phyloP scores from a whole-genome alignment of 1,140 invertebrate species.

The Nasonia longicornis region DNA sequence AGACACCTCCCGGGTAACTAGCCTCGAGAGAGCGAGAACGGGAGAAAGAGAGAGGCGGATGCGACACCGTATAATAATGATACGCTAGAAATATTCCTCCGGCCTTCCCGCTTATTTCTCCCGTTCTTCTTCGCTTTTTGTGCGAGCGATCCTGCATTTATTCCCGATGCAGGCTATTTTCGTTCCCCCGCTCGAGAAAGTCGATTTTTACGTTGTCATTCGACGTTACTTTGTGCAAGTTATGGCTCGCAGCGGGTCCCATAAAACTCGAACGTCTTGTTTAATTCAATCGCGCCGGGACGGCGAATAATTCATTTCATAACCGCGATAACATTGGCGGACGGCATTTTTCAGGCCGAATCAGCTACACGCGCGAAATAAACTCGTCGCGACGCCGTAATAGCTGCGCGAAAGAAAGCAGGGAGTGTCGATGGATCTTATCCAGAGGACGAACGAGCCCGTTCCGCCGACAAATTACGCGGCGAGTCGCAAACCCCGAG shows the following conservation, averaged over 20 bases:
- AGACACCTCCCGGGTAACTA: constrained; percentile 56
- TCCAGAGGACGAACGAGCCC: constrained; percentile 34
- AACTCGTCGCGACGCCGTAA: background rate
- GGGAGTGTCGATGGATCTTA: constrained; percentile 41
- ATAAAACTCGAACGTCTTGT: constrained; percentile 3
- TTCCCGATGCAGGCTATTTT: no score
- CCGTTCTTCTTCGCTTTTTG: background rate
- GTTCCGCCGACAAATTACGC: constrained; percentile 42
- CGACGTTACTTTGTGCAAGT: no score
- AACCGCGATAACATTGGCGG: background rate
- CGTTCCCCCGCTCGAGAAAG: no score
- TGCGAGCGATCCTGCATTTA: background rate
- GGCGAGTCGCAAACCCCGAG: constrained; percentile 4
- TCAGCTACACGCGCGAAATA: no score
- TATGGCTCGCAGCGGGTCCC: background rate
- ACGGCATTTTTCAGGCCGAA: no score
- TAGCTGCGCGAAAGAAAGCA: background rate
- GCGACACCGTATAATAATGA: constrained; percentile 54
- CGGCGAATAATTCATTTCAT: constrained; percentile 3
- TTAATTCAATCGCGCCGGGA: background rate
- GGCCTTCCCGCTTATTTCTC: background rate
- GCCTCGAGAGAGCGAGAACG: background rate
- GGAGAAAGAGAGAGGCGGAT: background rate
- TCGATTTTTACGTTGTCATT: no score
- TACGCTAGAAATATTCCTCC: constrained; percentile 54